Evolutionary conservation across 2,888 invertebrate genomes (phyloP), one percentile per base, ranked within the genome.

Genomic region (Andrena praecox): DNA sequence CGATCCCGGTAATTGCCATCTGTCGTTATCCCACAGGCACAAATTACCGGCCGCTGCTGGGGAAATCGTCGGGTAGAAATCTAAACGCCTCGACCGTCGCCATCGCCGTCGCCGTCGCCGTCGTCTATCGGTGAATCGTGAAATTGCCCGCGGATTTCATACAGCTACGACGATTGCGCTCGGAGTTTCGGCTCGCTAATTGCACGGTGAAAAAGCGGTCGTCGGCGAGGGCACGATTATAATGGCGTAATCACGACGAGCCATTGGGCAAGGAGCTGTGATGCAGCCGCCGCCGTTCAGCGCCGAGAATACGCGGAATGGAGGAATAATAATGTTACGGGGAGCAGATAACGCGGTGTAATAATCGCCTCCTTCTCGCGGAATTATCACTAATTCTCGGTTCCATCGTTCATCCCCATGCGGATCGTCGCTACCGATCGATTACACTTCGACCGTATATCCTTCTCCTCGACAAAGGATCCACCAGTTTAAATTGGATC

Each of bases 101-200:
- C 64, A 75, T 77, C 75, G 75, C 60, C 20, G 20, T 20, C 20
- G 20, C 20, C 64, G 20, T 54, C 7, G 56, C 2, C 52, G 56
- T 10, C 24, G 56, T 66, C 48, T 66, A 70, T 66, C 77, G 80
- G 69, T 64, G 76, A 67, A 79, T 86, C 76, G 79, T 73, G 78
- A 78, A 87, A 79, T 75, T 76, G 67, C 78, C 66, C 76, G 70
- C 68, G 78, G 69, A 77, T 82, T 81, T 71, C 79, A 59, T 67
- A 73, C 77, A 73, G 70, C 69, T 59, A 64, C 77, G 79, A 64
- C 77, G 79, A 85, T 81, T 80, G 82, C 84, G 68, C 83, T 79
- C 75, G 60, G 70, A 81, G 88, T 84, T 86, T 87, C 76, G 84
- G 64, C 60, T 27, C 82, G 80, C 86, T 88, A 87, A 87, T 88